Evolutionary conservation across 1,140 invertebrate species (phyloP), one percentile per base, ranked within the genome.

Genomic region (Neodiprion lecontei): DNA sequence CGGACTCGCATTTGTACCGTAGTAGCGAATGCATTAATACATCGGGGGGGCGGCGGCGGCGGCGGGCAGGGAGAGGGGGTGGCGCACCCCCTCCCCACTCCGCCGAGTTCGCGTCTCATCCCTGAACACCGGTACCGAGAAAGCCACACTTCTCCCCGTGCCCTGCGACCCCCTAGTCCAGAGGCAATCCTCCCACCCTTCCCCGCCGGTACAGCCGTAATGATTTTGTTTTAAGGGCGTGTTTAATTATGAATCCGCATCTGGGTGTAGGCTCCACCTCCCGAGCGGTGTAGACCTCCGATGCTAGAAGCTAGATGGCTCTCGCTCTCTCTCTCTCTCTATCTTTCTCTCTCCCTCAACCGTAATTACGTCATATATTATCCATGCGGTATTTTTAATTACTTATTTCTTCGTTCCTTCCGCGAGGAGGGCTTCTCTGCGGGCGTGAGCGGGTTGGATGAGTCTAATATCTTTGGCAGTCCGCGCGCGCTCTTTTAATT

Each of bases 211-310:
- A 74, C 23, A 23, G 17, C 83, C 83, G 87, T 85, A 87, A 88
- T 89, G 88, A 89, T 89, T 89, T 88, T 87, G 87, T 88, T 88
- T 87, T 87, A 89, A 88, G 88, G 88, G 88, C 88, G 87, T 88
- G 88, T 88, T 89, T 89, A 88, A 89, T 89, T 88, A 88, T 88
- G 86, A 88, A 88, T 89, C 86, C 85, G 86, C 85, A 86, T 86
- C 86, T 84, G 83, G 83, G 77, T 83, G 84, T 40, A 87, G 75
- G 87, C 88, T 89, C 87, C 88, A 88, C 88, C 88, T 85, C 82
- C 81, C n/a, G 53, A 17, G 11, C 11, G 53, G 53, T 61, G n/a
- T 61, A 40, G 28, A 61, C 53, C 53, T 61, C 53, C 53, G 53
- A 61, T 61, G 53, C 53, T 61, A 61, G 79, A 70, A 75, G 76